Evolutionary conservation across 2,797 vertebrate genomes (phyloP), one percentile per base, ranked within the genome.

Genomic region (Phataginus tetradactyla): DNA sequence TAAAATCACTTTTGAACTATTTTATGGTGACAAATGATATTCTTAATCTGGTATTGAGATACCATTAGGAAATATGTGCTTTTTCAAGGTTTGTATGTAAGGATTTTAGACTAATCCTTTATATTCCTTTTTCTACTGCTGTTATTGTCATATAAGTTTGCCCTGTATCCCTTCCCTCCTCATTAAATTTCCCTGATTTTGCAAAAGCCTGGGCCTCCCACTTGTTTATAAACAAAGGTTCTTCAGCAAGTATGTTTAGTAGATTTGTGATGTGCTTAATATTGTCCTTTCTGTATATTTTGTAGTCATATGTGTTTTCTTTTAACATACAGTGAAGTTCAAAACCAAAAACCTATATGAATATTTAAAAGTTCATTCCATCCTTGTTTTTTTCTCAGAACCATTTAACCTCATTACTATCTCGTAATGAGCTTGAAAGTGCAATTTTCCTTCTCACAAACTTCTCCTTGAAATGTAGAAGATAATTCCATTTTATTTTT

Each of bases 221-320:
- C 96, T 98, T 97, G 96, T 98, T 98, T 93, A 90, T 96, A 97
- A 96, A 97, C 97, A 97, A 97, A 96, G 72, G 57, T 96, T 97
- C 96, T 97, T 96, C 84, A 98, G 97, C 97, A 98, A 80, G 97
- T 94, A 96, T 98, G 96, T 98, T 98, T 97, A 95, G 98, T 99
- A 97, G 98, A 96, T 91, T 97, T 98, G 98, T 98, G 98, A 92
- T 89, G 96, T 98, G 98, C 91, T 99, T 96, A 92, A 23, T 98
- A 98, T 98, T 97, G 95, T 97, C 97, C 96, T 95, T 91, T 97
- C 84, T 98, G 88, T 98, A 90, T 93, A 90, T 96, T 96, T 97
- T 98, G 95, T 97, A 96, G 88, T 97, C 89, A 20, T 96, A 85
- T 90, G 12, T 81, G n/a, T 45, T 80, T 94, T 90, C 39, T 96